These are phyloP conservation scores for Itoplectis maculator DNA, from an alignment of 2,888 invertebrate genomes.

Conservation along the genomic window DNA sequence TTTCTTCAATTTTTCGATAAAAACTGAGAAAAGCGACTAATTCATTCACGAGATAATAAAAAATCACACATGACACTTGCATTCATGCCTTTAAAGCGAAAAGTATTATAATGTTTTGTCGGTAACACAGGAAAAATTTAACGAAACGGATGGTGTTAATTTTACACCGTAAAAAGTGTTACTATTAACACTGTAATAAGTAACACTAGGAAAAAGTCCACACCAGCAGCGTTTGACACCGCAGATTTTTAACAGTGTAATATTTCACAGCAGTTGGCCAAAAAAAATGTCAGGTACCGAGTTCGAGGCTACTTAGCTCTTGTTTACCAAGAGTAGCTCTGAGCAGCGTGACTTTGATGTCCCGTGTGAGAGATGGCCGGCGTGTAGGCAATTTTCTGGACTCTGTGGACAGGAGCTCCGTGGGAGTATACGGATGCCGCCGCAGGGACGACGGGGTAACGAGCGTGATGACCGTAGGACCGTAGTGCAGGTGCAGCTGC, in stretches of 20 bases:
- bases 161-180: no score
- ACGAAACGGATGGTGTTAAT: no score
- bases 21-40: no score
- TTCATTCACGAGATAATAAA: no score
- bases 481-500: constrained; percentile 49
- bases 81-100: no score
- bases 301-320: not conserved
- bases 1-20: no score
- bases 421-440: constrained; percentile 17
- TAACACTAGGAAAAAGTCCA: no score
- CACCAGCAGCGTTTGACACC: no score
- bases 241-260: not conserved
- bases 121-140: no score
- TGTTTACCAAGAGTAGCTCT: constrained; percentile 60
- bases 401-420: constrained; percentile 11
- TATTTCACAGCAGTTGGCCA: not conserved
- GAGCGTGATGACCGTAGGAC: constrained; percentile 52
- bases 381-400: constrained; percentile 58
- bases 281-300: not conserved
- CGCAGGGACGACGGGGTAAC: constrained; percentile 37
- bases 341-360: constrained; percentile 54
- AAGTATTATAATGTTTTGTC: no score
- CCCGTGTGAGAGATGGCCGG: constrained; percentile 54
- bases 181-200: no score
- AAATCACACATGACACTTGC: no score